These are phyloP conservation scores for Mus caroli DNA, from an alignment of 2,797 vertebrate species.

Conservation along the genomic window DNA sequence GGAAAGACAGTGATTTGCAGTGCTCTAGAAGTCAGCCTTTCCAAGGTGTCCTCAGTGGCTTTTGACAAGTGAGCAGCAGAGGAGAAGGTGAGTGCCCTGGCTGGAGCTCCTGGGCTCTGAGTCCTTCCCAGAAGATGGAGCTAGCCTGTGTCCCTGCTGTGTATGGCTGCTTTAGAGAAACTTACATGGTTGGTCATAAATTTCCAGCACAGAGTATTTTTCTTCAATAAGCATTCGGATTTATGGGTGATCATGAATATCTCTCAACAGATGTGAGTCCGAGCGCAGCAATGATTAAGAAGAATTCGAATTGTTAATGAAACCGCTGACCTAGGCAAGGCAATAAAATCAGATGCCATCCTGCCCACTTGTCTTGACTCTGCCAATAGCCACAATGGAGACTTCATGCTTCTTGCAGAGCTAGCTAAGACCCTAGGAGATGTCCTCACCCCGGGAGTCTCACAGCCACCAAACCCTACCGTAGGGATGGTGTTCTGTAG, in stretches of 20 bases:
- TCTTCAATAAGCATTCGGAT: conserved; percentile 67
- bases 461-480: not conserved
- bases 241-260: conserved; percentile 69
- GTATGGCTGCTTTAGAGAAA: not conserved
- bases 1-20: accelerated
- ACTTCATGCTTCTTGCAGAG: not conserved
- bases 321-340: conserved; percentile 31
- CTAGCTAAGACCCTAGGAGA: not conserved
- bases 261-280: conserved; percentile 58
- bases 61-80: too few relatives aligned
- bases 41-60: accelerated
- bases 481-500: not conserved
- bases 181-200: not conserved
- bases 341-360: not conserved
- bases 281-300: conserved; percentile 41
- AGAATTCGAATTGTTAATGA: conserved; percentile 57
- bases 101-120: accelerated
- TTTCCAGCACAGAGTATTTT: not conserved
- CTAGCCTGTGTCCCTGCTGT: accelerated
- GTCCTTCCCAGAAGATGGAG: accelerated
- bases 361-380: not conserved
- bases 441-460: not conserved
- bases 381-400: accelerated
- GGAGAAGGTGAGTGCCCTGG: accelerated
- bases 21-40: not conserved